Evolutionary conservation across 2,797 vertebrate genomes (phyloP), one percentile per base, ranked within the genome.

Genomic region (Manis crassicaudata): DNA sequence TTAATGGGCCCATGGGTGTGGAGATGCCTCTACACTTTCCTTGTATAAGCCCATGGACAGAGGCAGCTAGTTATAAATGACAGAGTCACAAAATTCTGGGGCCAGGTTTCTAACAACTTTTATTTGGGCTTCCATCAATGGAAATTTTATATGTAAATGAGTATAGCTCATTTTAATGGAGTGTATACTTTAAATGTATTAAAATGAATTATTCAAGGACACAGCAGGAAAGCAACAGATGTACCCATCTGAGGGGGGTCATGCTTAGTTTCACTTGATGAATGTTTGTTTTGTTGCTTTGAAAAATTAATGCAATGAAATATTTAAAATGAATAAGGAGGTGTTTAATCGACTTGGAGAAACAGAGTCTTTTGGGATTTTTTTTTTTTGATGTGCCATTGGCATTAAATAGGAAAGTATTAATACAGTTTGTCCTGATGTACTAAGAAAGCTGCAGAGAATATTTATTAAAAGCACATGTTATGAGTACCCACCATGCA

Each of bases 241-340:
- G 98, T 98, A 97, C 85, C 97, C 97, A 97, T 98, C 97, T 97
- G 96, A 98, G 98, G 98, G 87, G 97, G 98, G 98, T 98, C 98
- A 98, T 98, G 98, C 98, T 98, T 98, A 98, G 98, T 98, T 98
- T 98, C 98, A 98, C 97, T 98, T 98, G 98, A 98, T 98, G 98
- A 98, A 98, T 98, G 98, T 98, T 99, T 99, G 98, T 98, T 99
- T 98, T 98, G 97, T 98, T 98, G 97, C 96, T 98, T 97, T 98
- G 98, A 98, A 98, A 99, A 98, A 98, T 98, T 98, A 98, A 98
- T 98, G 97, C 96, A 97, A 98, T 98, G 95, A 98, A 98, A 99
- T 99, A 98, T 98, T 98, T 98, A 98, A 98, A 98, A 97, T 92
- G 98, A 98, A 98, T 97, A 98, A 97, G 97, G 94, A 98, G 97